Evolutionary conservation across 2,888 invertebrate genomes (phyloP).

Genomic region (Thumatha senex): DNA sequence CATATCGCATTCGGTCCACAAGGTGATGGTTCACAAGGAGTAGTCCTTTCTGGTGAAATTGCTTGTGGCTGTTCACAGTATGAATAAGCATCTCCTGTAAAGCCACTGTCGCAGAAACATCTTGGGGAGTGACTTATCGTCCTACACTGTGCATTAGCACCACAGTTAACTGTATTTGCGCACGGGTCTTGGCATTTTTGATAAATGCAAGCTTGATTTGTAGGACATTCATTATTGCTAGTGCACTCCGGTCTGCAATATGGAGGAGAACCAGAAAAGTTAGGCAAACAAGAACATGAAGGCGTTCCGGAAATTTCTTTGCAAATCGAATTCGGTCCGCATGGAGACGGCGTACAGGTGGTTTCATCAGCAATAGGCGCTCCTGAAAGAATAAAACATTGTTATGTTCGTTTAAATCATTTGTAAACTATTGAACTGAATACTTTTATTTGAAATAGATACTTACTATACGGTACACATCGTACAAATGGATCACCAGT

Average conservation of each 20-base stretch:
- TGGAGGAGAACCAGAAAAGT: conserved; percentile 89
- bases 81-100: conserved; percentile 87
- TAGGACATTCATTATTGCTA: conserved; percentile 87
- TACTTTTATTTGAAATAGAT: background rate
- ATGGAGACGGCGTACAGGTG: conserved; percentile 88
- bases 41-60: conserved; percentile 64
- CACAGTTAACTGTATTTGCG: conserved; percentile 85
- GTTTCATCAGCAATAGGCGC: conserved; percentile 77
- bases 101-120: conserved; percentile 87
- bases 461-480: conserved; percentile 80
- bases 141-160: conserved; percentile 87
- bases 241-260: conserved; percentile 90
- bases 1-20: conserved; percentile 86
- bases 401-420: background rate
- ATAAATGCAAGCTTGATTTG: conserved; percentile 85
- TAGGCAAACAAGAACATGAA: conserved; percentile 87
- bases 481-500: conserved; percentile 91
- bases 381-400: conserved; percentile 53
- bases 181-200: conserved; percentile 88
- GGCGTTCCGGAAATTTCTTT: conserved; percentile 81
- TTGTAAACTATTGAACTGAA: background rate
- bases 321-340: conserved; percentile 86
- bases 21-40: conserved; percentile 85
- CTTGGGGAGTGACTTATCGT: conserved; percentile 89
- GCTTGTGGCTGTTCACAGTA: conserved; percentile 78